Conservation (phyloP, 2,888 invertebrate genomes). For the Crepidodera aurea region DNA sequence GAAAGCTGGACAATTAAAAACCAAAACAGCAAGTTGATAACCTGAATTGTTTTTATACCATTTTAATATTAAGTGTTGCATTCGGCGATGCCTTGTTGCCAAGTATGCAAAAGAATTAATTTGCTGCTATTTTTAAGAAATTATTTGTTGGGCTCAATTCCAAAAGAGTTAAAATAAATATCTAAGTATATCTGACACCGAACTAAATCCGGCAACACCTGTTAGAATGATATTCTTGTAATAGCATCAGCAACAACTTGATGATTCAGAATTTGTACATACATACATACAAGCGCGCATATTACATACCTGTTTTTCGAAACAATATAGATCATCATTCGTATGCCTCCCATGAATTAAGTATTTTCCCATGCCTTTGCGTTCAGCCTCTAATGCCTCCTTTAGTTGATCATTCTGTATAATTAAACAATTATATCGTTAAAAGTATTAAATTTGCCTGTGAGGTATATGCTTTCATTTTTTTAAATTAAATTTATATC, state of each 20-base stretch:
- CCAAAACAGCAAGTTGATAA: constrained; percentile 25
- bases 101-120: neutral
- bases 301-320: constrained; percentile 47
- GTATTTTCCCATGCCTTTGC: constrained; percentile 63
- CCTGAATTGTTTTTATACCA: constrained; percentile 30
- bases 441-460: neutral
- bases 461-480: neutral
- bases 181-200: too few species aligned
- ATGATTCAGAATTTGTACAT: neutral
- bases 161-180: too few species aligned
- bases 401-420: constrained; percentile 66
- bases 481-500: neutral
- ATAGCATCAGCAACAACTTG: neutral
- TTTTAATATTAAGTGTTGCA: constrained; percentile 28
- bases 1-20: constrained; percentile 33
- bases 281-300: neutral
- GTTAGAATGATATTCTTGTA: neutral
- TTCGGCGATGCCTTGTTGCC: neutral
- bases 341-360: constrained; percentile 47
- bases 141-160: too few species aligned
- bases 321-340: constrained; percentile 34
- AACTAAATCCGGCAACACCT: neutral
- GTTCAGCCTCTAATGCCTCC: constrained; percentile 65
- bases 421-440: constrained; percentile 22
- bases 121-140: too few species aligned